Evolutionary conservation across 2,888 invertebrate species (phyloP).

Genomic region (Leptopterna dolabrata): DNA sequence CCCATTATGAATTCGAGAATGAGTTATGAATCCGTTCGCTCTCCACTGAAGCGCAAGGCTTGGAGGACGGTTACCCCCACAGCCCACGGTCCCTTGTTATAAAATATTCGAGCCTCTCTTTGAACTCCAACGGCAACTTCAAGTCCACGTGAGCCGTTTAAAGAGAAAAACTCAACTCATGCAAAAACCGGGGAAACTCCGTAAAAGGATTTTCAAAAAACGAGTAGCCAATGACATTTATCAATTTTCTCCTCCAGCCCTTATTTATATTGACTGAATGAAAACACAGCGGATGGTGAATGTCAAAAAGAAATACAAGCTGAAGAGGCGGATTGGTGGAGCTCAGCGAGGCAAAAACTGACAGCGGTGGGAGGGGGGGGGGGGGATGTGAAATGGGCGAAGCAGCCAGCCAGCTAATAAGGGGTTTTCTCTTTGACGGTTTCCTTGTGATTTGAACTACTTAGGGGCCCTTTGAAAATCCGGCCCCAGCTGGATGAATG

Average conservation of each 20-base stretch:
- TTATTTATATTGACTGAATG: neutral
- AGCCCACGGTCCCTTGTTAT: neutral
- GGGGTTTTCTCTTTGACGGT: neutral
- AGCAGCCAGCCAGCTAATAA: neutral
- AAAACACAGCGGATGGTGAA: neutral
- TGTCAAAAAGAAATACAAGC: neutral
- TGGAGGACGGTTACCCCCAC: neutral
- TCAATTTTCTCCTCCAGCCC: neutral
- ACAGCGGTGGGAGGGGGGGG: too few species aligned
- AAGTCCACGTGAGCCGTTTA: neutral
- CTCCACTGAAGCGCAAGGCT: neutral
- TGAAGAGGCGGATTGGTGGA: neutral
- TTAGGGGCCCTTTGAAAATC: neutral
- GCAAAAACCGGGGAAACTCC: neutral
- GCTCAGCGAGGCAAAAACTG: neutral
- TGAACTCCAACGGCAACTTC: conserved; percentile 1
- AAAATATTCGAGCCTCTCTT: conserved; percentile 30
- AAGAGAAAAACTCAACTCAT: neutral
- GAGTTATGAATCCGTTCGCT: conserved; percentile 21
- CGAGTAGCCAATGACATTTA: neutral
- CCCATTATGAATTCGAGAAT: conserved; percentile 26
- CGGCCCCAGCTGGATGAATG: neutral
- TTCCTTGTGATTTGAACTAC: conserved; percentile 7
- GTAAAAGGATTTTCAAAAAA: neutral
- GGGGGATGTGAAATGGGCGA: neutral